These are phyloP conservation scores for Blastobasis lacticolella DNA, from an alignment of 2,888 invertebrate species.

Conservation along the genomic window DNA sequence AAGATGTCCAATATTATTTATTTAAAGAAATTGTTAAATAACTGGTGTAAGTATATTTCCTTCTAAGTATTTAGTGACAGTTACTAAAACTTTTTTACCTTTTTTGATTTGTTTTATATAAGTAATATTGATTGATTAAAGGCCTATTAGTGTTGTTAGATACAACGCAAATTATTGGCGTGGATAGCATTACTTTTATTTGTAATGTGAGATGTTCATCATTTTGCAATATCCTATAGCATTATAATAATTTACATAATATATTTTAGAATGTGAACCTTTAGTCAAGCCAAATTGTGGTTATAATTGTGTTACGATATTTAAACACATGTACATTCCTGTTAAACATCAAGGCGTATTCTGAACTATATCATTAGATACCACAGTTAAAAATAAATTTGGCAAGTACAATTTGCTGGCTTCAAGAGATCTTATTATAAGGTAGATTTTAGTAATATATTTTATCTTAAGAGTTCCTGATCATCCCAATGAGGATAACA, in stretches of 20 bases:
- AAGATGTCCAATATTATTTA: no score
- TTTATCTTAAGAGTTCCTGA: conserved; percentile 32
- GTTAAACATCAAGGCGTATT: conserved; percentile 25
- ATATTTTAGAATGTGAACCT: conserved; percentile 20
- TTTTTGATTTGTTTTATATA: no score
- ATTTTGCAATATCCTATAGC: conserved; percentile 28
- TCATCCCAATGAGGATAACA: conserved; percentile 10
- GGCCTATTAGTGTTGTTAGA: no score
- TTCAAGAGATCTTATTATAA: conserved; percentile 50
- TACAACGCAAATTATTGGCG: no score
- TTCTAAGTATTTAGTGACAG: no score
- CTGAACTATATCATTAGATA: background rate
- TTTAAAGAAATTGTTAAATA: no score
- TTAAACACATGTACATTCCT: conserved; percentile 31
- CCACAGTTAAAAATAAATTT: conserved; percentile 27
- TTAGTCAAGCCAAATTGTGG: conserved; percentile 4
- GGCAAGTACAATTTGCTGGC: conserved; percentile 61
- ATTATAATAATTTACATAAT: conserved; percentile 33
- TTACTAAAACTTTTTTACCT: no score
- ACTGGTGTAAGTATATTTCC: no score
- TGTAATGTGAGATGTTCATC: conserved; percentile 29
- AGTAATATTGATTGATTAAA: no score
- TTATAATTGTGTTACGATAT: conserved; percentile 26
- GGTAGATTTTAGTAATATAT: conserved; percentile 47
- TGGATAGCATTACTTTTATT: background rate